Evolutionary conservation across 2,797 vertebrate genomes (phyloP).

Genomic region (Betta splendens): DNA sequence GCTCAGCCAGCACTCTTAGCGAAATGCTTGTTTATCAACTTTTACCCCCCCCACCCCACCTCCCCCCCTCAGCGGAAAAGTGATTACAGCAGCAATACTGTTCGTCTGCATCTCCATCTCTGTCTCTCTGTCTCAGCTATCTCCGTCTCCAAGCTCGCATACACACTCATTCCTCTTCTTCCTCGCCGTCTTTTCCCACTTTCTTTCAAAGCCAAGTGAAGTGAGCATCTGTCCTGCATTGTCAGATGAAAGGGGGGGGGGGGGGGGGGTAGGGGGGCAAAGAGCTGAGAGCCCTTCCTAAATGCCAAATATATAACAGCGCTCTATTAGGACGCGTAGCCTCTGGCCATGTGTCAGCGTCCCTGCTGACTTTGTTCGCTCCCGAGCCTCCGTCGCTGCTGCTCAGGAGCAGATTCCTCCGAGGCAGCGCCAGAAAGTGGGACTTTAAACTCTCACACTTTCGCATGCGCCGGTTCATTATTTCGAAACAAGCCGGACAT

Average conservation of each 20-base stretch:
- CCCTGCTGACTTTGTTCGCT: constrained; percentile 40
- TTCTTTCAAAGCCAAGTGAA: constrained; percentile 35
- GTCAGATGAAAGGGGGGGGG: no score
- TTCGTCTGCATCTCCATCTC: constrained; percentile 58
- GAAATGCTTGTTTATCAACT: constrained; percentile 82
- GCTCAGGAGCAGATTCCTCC: constrained; percentile 10
- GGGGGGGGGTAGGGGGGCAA: constrained; percentile 20
- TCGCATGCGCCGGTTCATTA: constrained; percentile 16
- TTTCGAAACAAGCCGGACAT: constrained; percentile 18
- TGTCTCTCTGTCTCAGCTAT: constrained; percentile 46
- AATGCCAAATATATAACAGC: constrained; percentile 55
- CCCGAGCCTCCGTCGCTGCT: constrained; percentile 13
- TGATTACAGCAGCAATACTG: constrained; percentile 78
- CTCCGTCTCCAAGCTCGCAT: constrained; percentile 8
- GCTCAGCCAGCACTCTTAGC: constrained; percentile 64
- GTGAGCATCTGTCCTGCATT: constrained; percentile 52
- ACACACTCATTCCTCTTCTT: neutral
- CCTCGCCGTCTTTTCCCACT: neutral
- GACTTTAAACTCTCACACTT: constrained; percentile 13
- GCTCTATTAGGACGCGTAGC: constrained; percentile 37
- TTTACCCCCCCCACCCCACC: constrained; percentile 49
- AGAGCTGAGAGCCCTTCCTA: constrained; percentile 39
- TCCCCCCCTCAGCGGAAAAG: constrained; percentile 54
- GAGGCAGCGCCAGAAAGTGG: constrained; percentile 1
- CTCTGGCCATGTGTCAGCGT: constrained; percentile 41